phyloP scores from a whole-genome alignment of 1,140 invertebrate species.

The Delia radicum region DNA sequence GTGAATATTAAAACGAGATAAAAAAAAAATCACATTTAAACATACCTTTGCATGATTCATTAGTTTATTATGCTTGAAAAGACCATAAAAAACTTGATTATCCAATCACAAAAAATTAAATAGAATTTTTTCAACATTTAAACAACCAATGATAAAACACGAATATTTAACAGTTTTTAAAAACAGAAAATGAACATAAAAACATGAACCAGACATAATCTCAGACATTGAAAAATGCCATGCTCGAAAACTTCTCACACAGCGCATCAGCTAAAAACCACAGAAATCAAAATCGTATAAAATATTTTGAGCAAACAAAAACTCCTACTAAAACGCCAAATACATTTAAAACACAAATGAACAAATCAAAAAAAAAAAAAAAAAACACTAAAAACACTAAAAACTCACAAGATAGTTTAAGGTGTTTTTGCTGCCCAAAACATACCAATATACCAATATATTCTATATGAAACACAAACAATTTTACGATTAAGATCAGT shows the following conservation, averaged over 20 bases:
- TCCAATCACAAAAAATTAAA: conserved; percentile 16
- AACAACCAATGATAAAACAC: conserved; percentile 22
- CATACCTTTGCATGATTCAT: conserved; percentile 13
- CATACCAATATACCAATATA: background rate
- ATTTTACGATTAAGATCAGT: conserved; percentile 23
- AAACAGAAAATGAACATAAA: background rate
- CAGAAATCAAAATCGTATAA: background rate
- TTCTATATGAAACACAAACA: background rate
- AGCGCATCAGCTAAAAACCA: background rate
- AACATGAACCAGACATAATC: conserved; percentile 16
- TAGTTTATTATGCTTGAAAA: conserved; percentile 18
- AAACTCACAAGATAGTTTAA: background rate
- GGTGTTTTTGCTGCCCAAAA: background rate
- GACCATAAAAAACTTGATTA: background rate
- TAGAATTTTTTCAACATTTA: background rate
- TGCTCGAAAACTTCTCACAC: conserved; percentile 17
- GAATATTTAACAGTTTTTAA: conserved; percentile 4
- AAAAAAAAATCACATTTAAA: background rate
- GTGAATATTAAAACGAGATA: background rate
- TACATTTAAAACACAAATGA: background rate
- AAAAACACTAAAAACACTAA: background rate
- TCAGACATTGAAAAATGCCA: conserved; percentile 22
- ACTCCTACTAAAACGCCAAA: background rate
- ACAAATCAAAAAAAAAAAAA: background rate
- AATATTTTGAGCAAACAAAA: background rate